phyloP scores from a whole-genome alignment of 2,888 invertebrate genomes.

The Phyllotreta striolata region DNA sequence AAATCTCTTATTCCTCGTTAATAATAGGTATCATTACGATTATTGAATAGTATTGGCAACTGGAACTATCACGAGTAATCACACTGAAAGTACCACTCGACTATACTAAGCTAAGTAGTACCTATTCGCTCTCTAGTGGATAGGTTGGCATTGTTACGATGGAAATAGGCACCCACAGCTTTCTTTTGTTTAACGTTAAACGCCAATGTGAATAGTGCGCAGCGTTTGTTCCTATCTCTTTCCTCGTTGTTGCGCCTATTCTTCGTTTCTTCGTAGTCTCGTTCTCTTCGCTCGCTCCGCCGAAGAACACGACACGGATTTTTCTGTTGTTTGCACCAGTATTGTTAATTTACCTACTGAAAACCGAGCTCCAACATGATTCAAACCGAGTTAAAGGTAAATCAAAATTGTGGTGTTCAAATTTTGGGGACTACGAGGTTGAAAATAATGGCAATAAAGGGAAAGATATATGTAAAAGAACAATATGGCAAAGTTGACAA shows the following conservation, averaged over 20 bases:
- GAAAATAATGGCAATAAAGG: no score
- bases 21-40: no score
- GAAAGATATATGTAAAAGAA: no score
- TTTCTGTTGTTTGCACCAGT: conserved; percentile 21
- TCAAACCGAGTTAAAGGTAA: not conserved
- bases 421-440: no score
- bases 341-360: not conserved
- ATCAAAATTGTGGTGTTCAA: no score
- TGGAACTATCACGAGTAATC: no score
- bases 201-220: conserved; percentile 4
- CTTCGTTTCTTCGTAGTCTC: conserved; percentile 11
- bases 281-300: conserved; percentile 6
- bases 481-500: no score
- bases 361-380: not conserved
- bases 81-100: no score
- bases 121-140: conserved; percentile 1
- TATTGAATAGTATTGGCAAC: no score
- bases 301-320: conserved; percentile 7
- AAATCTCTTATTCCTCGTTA: no score
- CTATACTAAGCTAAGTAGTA: not conserved
- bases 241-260: conserved; percentile 8
- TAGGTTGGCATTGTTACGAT: conserved; percentile 7
- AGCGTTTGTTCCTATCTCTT: conserved; percentile 9
- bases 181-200: conserved; percentile 16
- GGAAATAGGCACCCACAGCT: conserved; percentile 9